Base-by-base conservation (phyloP, 2,113 vertebrate genomes). In the Semicossyphus pulcher region DNA sequence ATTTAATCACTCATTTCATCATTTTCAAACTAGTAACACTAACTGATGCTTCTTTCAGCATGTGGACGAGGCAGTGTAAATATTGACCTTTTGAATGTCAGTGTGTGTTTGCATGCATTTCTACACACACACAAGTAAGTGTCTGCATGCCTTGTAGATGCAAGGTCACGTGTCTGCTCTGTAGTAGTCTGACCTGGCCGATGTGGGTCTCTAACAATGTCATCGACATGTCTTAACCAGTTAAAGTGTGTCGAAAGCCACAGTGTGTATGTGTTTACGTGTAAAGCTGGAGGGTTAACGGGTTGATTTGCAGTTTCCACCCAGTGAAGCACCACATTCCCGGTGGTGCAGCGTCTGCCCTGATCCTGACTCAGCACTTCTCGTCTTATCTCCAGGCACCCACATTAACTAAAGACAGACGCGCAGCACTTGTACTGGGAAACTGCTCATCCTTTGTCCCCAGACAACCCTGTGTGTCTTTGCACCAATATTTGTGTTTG, bases 351-450 rank as follows among this genome's bases (percentile, higher is more conserved):
- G 63, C 37, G 5, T 73, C 72, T 42, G 54, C 83, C 86, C 76
- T 88, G 29, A 90, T 88, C 49, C 73, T 86, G 88, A 90, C 85
- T 80, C 48, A 1, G 60, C 77, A 52, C 56, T 73, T 62, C 68
- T 78, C 59, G 20, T 75, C 76, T 90, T 73, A 90, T 89, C 84
- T 76, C 42, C n/a, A 72, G 51, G 10, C 54, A 74, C 78, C 86
- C 81, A 65, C 66, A 86, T 63, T 44, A 78, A 72, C 86, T 74
- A 80, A 18, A 69, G 58, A 63, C 21, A 45, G 15, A 31, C 26
- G 20, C 65, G 70, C 58, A 59, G 68, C 36, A 49, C 65, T 56
- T 58, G 20, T n/a, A 42, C 34, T 69, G 25, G 63, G 45, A 85
- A 71, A 68, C 67, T 39, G 21, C 42, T 67, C 48, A 29, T 23